phyloP scores from a whole-genome alignment of 2,888 invertebrate species.

The Theretra japonica region DNA sequence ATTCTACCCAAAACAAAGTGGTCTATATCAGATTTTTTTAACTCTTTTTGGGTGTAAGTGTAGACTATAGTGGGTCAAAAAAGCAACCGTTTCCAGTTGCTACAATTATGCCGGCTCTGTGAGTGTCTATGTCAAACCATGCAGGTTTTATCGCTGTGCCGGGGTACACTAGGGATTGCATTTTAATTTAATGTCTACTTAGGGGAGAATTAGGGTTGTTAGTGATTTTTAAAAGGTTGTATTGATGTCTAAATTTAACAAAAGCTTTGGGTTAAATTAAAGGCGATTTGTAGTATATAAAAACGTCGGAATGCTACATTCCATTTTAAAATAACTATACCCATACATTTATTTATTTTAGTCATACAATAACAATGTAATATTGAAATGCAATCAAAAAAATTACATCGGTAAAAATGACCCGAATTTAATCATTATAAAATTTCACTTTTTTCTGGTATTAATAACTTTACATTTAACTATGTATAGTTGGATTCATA shows the following conservation, averaged over 20 bases:
- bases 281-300: background rate
- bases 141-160: conserved; percentile 32
- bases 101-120: background rate
- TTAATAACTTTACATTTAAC: too few relatives aligned
- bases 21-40: background rate
- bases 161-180: background rate
- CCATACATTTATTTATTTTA: too few relatives aligned
- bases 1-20: background rate
- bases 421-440: too few relatives aligned
- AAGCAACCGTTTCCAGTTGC: background rate
- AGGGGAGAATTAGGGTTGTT: background rate
- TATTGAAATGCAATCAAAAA: too few relatives aligned
- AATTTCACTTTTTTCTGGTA: too few relatives aligned
- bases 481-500: too few relatives aligned
- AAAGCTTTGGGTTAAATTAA: background rate
- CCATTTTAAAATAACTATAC: too few relatives aligned
- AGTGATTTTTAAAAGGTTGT: background rate
- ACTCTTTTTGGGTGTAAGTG: background rate
- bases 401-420: too few relatives aligned
- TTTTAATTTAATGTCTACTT: background rate
- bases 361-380: too few relatives aligned
- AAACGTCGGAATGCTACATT: background rate
- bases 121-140: conserved; percentile 33
- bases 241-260: background rate
- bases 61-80: background rate